Evolutionary conservation across 2,888 invertebrate species (phyloP), one percentile per base, ranked within the genome.

Genomic region (Torymus texanus): DNA sequence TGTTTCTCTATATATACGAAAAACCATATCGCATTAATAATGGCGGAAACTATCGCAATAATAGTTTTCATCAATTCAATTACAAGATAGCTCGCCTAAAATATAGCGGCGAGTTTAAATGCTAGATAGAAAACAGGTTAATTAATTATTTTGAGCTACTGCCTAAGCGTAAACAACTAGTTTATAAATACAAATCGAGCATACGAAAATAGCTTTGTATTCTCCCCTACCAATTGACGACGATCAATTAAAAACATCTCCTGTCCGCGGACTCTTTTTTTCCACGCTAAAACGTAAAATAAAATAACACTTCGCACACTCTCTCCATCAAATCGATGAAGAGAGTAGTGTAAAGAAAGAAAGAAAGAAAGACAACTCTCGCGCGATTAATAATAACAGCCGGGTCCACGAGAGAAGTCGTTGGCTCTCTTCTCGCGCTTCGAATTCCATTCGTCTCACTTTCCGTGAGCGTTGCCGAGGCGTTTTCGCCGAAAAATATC

Each of bases 381-480:
- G 8, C 13, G 16, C 55, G 24, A 65, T 71, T 77, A 76, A 70
- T 63, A 62, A 70, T 41, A 70, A 56, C 12, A 58, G 61, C 12
- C 41, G 29, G 18, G 29, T n/a, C 58, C 16, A 16, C 58, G n/a
- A 29, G 21, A 29, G 29, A 29, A 41, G 41, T 8, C 41, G 41
- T 41, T 41, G 41, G 41, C 41, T 41, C 41, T 41, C 41, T 41
- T 8, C 41, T 41, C 41, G 50, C 14, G 55, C 62, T 71, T 58
- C 53, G 59, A 63, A 66, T 66, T 59, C 71, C 53, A 77, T 72
- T 77, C 50, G 62, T 56, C 63, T 70, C 70, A 18, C 62, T 70
- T 50, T 70, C 76, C 24, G 71, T 58, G 56, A 16, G 53, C 24
- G 58, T 65, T 51, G 51, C 51, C 24, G 58, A 59, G 24, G 51